Conservation (phyloP, 2,797 vertebrate species). For the Poecilia wingei region DNA sequence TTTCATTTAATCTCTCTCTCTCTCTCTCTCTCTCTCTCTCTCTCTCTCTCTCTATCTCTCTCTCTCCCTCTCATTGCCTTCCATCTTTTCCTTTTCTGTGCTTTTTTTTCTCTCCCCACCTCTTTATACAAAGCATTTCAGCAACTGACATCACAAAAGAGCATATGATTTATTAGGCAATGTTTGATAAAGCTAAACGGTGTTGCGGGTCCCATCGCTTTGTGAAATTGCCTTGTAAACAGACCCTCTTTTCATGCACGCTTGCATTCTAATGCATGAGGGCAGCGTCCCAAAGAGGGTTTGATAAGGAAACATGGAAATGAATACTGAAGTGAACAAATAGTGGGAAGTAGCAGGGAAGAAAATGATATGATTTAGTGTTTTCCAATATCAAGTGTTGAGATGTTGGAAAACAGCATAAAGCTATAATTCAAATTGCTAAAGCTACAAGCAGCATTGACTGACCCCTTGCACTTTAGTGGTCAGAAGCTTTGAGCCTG, state of each 20-base stretch:
- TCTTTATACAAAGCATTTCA: slow-evolving; percentile 86
- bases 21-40: slow-evolving; percentile 24
- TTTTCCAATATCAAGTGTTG: slow-evolving; percentile 27
- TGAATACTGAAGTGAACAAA: slow-evolving; percentile 61
- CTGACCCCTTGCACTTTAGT: neutral
- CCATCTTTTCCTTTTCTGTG: slow-evolving; percentile 51
- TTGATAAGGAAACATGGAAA: slow-evolving; percentile 77
- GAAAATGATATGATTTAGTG: slow-evolving; percentile 39
- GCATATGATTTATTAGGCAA: slow-evolving; percentile 98
- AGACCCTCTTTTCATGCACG: slow-evolving; percentile 76
- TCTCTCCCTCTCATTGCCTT: slow-evolving; percentile 22
- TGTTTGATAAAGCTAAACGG: slow-evolving; percentile 91
- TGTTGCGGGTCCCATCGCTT: slow-evolving; percentile 89
- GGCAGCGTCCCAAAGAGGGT: slow-evolving; percentile 80
- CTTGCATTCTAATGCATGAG: slow-evolving; percentile 76
- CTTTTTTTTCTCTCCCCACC: slow-evolving; percentile 16
- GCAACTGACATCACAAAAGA: slow-evolving; percentile 95
- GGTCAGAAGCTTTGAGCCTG: neutral
- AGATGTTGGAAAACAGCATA: neutral
- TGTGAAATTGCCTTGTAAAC: slow-evolving; percentile 92
- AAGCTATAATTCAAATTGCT: neutral
- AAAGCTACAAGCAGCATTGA: neutral
- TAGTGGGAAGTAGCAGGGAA: slow-evolving; percentile 44
- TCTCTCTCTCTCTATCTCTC: slow-evolving; percentile 24
- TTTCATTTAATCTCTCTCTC: slow-evolving; percentile 32